Evolutionary conservation across 2,888 invertebrate genomes (phyloP).

Genomic region (Napeogenes sylphis): DNA sequence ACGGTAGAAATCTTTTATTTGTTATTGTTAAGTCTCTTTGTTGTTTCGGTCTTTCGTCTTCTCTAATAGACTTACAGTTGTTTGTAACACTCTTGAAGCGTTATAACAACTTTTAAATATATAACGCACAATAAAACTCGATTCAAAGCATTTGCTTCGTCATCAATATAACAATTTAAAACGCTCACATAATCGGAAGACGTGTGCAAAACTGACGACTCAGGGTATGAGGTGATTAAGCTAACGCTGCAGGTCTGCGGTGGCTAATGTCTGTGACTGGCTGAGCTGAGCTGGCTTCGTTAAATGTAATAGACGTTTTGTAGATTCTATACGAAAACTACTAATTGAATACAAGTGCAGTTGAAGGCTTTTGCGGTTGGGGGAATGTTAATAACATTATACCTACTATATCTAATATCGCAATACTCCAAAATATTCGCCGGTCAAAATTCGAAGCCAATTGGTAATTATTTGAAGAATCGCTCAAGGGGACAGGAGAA

Average conservation of each 20-base stretch:
- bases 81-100: neutral
- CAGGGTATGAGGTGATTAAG: constrained; percentile 14
- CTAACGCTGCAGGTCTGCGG: constrained; percentile 25
- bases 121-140: too few relatives aligned
- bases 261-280: constrained; percentile 32
- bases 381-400: neutral
- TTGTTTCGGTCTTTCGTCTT: neutral
- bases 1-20: neutral
- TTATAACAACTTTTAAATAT: too few relatives aligned
- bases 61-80: neutral
- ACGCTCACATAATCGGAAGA: constrained; percentile 14
- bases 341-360: neutral
- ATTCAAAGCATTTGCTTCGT: neutral
- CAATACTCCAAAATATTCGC: constrained; percentile 12
- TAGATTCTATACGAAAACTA: neutral
- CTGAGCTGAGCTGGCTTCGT: constrained; percentile 16
- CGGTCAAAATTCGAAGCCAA: constrained; percentile 26
- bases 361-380: neutral
- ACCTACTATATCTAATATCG: neutral
- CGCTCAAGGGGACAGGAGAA: constrained; percentile 29
- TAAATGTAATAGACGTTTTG: constrained; percentile 21
- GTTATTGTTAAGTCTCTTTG: neutral
- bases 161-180: constrained; percentile 1
- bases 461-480: constrained; percentile 31
- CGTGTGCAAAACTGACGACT: constrained; percentile 24